A percentile compares a stretch with the other conserved stretches of the same genome.
phyloP scores from a whole-genome alignment of 2,888 invertebrate species.

The Tanytarsus gracilentus region DNA sequence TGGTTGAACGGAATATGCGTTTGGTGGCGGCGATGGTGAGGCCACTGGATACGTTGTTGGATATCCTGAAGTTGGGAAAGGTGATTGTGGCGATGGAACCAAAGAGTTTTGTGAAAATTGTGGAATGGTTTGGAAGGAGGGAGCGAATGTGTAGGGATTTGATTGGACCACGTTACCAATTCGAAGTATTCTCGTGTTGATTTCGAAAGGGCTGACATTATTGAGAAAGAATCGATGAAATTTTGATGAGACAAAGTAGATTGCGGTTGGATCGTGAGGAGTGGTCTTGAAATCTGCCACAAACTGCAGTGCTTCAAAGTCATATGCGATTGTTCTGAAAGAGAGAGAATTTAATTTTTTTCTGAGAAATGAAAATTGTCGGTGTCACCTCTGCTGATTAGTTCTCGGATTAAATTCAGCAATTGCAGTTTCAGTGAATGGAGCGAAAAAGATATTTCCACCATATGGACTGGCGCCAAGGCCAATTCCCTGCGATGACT shows the following conservation, averaged over 20 bases:
- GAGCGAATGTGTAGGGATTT: conserved; percentile 32
- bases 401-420: conserved; percentile 70
- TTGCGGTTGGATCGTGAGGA: conserved; percentile 55
- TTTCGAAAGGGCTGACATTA: conserved; percentile 56
- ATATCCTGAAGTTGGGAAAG: not conserved
- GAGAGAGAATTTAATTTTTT: conserved; percentile 6
- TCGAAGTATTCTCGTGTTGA: conserved; percentile 65
- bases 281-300: conserved; percentile 64
- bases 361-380: not conserved
- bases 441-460: conserved; percentile 67
- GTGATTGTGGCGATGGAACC: conserved; percentile 29
- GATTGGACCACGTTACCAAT: conserved; percentile 36
- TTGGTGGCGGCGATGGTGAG: not conserved
- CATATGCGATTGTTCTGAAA: conserved; percentile 59
- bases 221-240: conserved; percentile 73
- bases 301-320: conserved; percentile 65
- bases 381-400: conserved; percentile 55
- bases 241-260: conserved; percentile 66
- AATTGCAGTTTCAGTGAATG: conserved; percentile 68
- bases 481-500: conserved; percentile 75
- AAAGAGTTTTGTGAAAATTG: conserved; percentile 38
- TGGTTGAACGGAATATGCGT: not conserved
- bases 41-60: too few relatives aligned
- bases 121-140: conserved; percentile 40
- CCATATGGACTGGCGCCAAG: conserved; percentile 61